A percentile compares a stretch with the other conserved stretches of the same genome.
phyloP scores from a whole-genome alignment of 2,113 vertebrate species.

The Myanophis thanlyinensis region DNA sequence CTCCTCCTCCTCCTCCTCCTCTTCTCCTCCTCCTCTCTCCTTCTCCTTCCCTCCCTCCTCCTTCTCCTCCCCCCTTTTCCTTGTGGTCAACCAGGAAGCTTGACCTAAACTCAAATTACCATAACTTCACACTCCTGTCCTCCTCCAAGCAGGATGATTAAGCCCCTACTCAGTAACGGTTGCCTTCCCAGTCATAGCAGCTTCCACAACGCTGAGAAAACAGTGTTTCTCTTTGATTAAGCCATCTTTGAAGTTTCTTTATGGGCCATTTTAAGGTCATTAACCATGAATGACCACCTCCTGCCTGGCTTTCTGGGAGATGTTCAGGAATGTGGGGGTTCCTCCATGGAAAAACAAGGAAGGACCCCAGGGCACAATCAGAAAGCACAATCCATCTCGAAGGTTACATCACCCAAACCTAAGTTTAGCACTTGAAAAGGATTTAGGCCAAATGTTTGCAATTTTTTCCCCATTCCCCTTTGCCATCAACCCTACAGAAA shows the following conservation, averaged over 20 bases:
- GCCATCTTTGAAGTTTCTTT: background rate
- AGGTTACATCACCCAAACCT: background rate
- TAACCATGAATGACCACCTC: background rate
- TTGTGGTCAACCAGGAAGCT: background rate
- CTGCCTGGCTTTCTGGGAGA: background rate
- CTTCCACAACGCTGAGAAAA: background rate
- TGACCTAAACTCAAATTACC: background rate
- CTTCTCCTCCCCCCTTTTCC: background rate
- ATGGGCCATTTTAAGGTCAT: background rate
- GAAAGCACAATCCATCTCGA: background rate
- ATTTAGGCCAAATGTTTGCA: background rate
- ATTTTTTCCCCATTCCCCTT: background rate
- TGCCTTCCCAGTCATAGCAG: too few species aligned
- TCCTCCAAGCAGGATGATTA: background rate
- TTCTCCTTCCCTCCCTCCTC: constrained; percentile 19
- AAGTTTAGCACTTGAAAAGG: background rate
- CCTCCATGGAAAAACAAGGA: background rate
- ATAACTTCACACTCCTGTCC: background rate
- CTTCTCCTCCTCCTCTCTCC: background rate
- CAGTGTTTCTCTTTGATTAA: accelerated
- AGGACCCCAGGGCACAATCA: background rate
- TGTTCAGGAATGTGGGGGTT: background rate
- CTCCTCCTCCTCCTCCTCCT: accelerated
- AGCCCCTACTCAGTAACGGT: background rate
- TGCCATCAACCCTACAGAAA: background rate